phyloP scores from a whole-genome alignment of 2,797 vertebrate genomes.

The Argyrosomus regius region DNA sequence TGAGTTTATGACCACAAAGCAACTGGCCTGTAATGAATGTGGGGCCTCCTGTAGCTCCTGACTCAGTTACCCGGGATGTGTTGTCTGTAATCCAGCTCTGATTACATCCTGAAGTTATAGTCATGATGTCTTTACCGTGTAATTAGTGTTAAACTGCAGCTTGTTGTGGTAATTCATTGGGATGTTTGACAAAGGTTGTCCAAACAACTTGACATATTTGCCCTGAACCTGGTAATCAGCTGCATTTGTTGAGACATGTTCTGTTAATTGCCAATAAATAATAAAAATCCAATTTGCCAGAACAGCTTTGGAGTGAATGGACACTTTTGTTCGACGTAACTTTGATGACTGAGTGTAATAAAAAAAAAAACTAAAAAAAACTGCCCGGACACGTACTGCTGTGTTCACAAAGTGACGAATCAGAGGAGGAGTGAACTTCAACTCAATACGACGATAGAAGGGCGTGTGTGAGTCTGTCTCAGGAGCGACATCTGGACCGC shows the following conservation, averaged over 20 bases:
- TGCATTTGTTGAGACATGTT: neutral
- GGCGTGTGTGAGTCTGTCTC: slow-evolving; percentile 26
- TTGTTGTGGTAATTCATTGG: neutral
- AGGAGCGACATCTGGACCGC: neutral
- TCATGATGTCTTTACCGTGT: neutral
- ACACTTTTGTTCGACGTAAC: fast-evolving
- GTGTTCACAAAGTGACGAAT: slow-evolving; percentile 33
- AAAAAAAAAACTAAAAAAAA: neutral
- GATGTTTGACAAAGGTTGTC: neutral
- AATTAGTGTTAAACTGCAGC: neutral
- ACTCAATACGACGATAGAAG: neutral
- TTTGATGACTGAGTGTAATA: neutral
- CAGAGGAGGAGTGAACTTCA: slow-evolving; percentile 47
- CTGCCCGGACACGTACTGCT: neutral
- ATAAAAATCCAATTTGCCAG: neutral
- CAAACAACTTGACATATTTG: neutral
- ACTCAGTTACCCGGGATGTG: neutral
- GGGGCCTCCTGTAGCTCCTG: neutral
- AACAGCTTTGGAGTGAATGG: neutral
- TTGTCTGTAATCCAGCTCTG: neutral
- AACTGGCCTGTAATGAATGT: neutral
- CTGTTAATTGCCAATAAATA: neutral
- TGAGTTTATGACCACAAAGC: neutral
- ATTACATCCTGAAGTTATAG: neutral
- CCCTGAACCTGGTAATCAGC: neutral